Evolutionary conservation across 2,888 invertebrate genomes (phyloP).

Genomic region (Cheilosia scutellata): DNA sequence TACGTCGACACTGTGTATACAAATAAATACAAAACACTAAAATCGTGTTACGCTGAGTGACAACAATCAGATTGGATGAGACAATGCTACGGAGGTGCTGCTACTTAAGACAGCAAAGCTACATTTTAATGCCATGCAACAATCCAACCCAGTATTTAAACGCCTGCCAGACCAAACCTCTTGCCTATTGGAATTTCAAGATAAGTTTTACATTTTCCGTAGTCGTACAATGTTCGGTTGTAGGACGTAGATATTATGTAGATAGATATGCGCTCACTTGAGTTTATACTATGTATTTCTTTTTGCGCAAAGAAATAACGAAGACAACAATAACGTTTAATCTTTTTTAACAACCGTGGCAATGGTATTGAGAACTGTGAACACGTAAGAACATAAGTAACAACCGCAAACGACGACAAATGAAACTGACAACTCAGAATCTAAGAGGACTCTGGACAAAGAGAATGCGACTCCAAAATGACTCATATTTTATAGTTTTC

Average conservation of each 20-base stretch:
- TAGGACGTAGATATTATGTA: background rate
- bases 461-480: conserved; percentile 44
- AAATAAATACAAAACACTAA: conserved; percentile 10
- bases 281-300: background rate
- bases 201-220: conserved; percentile 24
- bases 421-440: conserved; percentile 6
- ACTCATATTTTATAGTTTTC: conserved; percentile 48
- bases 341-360: conserved; percentile 12
- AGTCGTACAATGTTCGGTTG: background rate
- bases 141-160: conserved; percentile 6
- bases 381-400: conserved; percentile 50
- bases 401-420: conserved; percentile 8
- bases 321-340: conserved; percentile 15
- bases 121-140: background rate
- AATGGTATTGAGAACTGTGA: conserved; percentile 23
- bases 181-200: conserved; percentile 28
- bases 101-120: background rate
- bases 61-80: background rate
- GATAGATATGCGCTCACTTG: conserved; percentile 22
- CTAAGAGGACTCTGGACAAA: conserved; percentile 40
- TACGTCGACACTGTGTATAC: background rate
- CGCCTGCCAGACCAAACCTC: conserved; percentile 39
- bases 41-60: background rate
- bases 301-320: conserved; percentile 13
- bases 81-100: background rate